Evolutionary conservation across 2,797 vertebrate genomes (phyloP).

Genomic region (Tinamus major): DNA sequence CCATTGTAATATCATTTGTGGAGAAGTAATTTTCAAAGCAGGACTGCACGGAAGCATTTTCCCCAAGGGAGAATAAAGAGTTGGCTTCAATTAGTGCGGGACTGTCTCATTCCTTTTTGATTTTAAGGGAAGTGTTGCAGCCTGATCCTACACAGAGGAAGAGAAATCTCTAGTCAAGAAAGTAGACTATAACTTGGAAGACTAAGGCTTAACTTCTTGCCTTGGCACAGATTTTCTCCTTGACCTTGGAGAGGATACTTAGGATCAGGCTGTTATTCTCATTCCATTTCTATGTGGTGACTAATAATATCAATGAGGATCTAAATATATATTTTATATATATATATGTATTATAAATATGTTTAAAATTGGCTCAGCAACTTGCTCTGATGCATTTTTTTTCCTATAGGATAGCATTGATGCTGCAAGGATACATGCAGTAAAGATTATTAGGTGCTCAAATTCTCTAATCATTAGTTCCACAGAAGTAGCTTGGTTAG

Average conservation of each 20-base stretch:
- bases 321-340: neutral
- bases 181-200: neutral
- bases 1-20: conserved; percentile 54
- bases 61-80: conserved; percentile 60
- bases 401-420: neutral
- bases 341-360: neutral
- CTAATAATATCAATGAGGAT: conserved; percentile 21
- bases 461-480: conserved; percentile 55
- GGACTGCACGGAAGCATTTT: conserved; percentile 50
- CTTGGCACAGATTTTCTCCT: neutral
- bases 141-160: conserved; percentile 6
- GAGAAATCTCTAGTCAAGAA: neutral
- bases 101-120: conserved; percentile 56
- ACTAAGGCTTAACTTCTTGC: neutral
- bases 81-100: conserved; percentile 67
- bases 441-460: conserved; percentile 49
- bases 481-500: conserved; percentile 48
- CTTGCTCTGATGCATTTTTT: neutral
- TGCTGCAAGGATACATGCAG: neutral
- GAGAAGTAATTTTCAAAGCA: conserved; percentile 68
- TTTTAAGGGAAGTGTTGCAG: conserved; percentile 52
- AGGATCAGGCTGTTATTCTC: conserved; percentile 12
- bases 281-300: neutral
- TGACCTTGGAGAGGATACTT: conserved; percentile 22
- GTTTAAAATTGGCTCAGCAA: neutral